Conservation (phyloP, 2,797 vertebrate species). For the Phylloscopus collybita region DNA sequence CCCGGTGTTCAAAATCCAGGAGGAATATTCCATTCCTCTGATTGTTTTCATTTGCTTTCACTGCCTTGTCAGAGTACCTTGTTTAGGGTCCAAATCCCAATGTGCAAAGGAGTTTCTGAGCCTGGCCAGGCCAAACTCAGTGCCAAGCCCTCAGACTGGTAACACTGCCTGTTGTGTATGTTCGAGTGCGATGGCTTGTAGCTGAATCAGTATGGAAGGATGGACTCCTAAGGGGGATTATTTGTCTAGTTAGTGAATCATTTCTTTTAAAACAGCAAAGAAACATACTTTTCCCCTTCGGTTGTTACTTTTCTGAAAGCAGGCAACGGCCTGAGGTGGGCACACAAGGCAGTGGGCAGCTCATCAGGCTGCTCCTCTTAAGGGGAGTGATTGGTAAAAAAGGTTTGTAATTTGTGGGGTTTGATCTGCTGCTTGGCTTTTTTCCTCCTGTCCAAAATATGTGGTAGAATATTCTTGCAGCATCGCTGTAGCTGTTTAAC, state of each 20-base stretch:
- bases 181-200: background rate
- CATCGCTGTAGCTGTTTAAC: background rate
- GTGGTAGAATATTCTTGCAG: background rate
- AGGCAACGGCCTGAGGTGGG: background rate
- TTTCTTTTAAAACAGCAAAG: background rate
- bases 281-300: background rate
- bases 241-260: background rate
- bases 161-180: background rate
- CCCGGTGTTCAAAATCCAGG: background rate
- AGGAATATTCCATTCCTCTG: background rate
- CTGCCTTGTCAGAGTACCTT: background rate
- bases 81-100: background rate
- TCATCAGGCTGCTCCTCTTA: background rate
- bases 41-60: background rate
- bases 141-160: background rate
- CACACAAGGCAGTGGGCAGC: background rate
- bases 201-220: background rate
- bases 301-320: background rate
- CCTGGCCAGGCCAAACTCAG: background rate
- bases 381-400: background rate
- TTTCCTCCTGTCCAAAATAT: background rate
- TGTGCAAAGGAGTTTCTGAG: background rate
- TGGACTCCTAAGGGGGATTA: background rate
- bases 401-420: accelerated
- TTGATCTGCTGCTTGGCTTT: background rate